These are phyloP conservation scores for Mormyrus iriodes DNA, from an alignment of 2,113 vertebrate genomes.

Conservation along the genomic window DNA sequence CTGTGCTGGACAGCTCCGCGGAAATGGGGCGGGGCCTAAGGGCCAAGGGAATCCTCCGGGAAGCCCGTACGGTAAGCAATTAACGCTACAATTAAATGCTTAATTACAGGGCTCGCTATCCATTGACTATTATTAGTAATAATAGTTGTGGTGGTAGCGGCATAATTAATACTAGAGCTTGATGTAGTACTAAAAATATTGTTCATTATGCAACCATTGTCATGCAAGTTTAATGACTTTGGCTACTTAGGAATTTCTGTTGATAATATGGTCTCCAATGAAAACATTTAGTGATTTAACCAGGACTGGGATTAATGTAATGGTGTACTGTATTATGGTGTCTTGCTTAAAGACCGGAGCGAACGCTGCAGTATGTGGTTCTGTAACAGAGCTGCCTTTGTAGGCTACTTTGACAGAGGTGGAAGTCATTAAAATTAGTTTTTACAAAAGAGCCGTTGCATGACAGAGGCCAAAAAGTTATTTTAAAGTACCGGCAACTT, in stretches of 20 bases:
- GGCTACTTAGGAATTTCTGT: neutral
- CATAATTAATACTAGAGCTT: neutral
- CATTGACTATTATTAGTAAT: neutral
- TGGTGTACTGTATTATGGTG: neutral
- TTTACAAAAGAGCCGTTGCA: neutral
- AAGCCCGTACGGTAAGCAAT: neutral
- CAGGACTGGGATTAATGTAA: neutral
- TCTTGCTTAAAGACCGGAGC: neutral
- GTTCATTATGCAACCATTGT: neutral
- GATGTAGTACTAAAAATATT: neutral
- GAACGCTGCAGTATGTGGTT: neutral
- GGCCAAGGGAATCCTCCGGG: conserved; percentile 23
- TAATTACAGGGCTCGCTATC: neutral
- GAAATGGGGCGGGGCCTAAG: conserved; percentile 39
- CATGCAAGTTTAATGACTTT: neutral
- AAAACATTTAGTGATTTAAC: neutral
- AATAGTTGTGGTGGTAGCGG: neutral
- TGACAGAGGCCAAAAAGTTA: neutral
- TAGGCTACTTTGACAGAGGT: neutral
- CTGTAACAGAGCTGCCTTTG: neutral
- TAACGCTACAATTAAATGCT: neutral
- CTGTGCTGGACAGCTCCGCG: conserved; percentile 57
- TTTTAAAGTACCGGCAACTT: neutral
- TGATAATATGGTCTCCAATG: neutral
- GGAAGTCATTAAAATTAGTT: neutral